These are phyloP conservation scores for Luidia sarsii DNA, from an alignment of 53 echinoderm and acorn worm species.

Conservation along the genomic window DNA sequence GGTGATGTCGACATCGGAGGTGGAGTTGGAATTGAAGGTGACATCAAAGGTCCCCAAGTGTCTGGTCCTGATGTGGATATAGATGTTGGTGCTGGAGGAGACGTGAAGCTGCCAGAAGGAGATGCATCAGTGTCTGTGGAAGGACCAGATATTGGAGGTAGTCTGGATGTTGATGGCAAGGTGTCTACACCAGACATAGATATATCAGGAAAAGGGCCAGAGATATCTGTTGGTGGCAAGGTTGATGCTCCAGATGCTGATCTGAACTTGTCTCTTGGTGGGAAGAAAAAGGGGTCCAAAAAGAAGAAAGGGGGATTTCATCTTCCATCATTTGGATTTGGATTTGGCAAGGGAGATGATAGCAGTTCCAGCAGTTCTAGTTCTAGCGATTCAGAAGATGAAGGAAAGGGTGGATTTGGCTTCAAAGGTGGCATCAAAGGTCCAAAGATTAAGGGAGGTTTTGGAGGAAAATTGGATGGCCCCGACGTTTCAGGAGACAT, in stretches of 20 bases:
- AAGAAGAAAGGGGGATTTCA: constrained; percentile 59
- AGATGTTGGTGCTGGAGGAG: constrained; percentile 46
- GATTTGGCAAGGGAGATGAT: constrained; percentile 51
- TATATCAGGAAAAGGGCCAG: constrained; percentile 25
- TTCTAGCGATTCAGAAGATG: no score
- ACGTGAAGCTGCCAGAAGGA: constrained; percentile 43
- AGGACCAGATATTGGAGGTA: constrained; percentile 36
- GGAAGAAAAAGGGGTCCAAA: constrained; percentile 51
- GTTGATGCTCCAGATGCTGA: constrained; percentile 56
- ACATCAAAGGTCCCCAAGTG: constrained; percentile 48
- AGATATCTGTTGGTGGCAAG: constrained; percentile 26
- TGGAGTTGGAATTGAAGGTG: constrained; percentile 19
- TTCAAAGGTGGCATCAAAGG: constrained; percentile 42
- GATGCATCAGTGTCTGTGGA: constrained; percentile 11
- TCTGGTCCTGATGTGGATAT: constrained; percentile 46
- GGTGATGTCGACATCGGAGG: constrained; percentile 1
- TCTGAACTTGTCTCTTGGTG: constrained; percentile 34
- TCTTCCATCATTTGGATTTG: constrained; percentile 54
- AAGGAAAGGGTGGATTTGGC: constrained; percentile 42
- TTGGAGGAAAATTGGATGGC: constrained; percentile 16
- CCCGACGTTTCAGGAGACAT: constrained; percentile 19
- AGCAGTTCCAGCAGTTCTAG: constrained; percentile 42
- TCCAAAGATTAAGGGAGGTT: constrained; percentile 49
- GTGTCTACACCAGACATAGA: constrained; percentile 41
- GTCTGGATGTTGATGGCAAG: constrained; percentile 28